Percentiles rank a stretch among this genome's conserved stretches.
phyloP scores from a whole-genome alignment of 2,888 invertebrate species.

The Lissocephala sabroskyi region DNA sequence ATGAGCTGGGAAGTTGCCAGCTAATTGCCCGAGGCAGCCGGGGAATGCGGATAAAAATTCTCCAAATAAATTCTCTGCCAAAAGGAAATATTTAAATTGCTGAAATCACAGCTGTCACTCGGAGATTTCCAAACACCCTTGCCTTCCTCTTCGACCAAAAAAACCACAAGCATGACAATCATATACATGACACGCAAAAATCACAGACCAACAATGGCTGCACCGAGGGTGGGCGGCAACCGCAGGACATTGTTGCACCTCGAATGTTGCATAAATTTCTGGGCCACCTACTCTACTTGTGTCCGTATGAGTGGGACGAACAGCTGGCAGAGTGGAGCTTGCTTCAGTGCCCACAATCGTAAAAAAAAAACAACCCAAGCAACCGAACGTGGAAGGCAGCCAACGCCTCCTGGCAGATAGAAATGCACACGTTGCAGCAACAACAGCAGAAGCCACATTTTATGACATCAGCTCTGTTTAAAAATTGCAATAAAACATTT shows the following conservation, averaged over 20 bases:
- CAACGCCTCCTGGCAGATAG: not conserved
- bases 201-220: constrained; percentile 9
- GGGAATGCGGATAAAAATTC: too few species aligned
- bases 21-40: too few species aligned
- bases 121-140: not conserved
- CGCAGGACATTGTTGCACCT: constrained; percentile 41
- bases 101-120: not conserved
- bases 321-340: constrained; percentile 13
- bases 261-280: constrained; percentile 32
- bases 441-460: constrained; percentile 1
- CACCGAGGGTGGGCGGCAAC: constrained; percentile 7
- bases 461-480: constrained; percentile 19
- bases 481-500: constrained; percentile 59
- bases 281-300: not conserved
- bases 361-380: constrained; percentile 54
- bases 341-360: constrained; percentile 37
- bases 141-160: too few species aligned
- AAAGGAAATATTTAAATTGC: not conserved
- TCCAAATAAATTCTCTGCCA: too few species aligned
- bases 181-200: constrained; percentile 23
- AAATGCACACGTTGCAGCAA: not conserved
- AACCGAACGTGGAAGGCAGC: constrained; percentile 17
- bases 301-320: constrained; percentile 2
- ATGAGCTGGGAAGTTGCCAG: too few species aligned
- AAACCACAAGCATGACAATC: constrained; percentile 41